Evolutionary conservation across 2,888 invertebrate genomes (phyloP).

Genomic region (Philereme vetulata): DNA sequence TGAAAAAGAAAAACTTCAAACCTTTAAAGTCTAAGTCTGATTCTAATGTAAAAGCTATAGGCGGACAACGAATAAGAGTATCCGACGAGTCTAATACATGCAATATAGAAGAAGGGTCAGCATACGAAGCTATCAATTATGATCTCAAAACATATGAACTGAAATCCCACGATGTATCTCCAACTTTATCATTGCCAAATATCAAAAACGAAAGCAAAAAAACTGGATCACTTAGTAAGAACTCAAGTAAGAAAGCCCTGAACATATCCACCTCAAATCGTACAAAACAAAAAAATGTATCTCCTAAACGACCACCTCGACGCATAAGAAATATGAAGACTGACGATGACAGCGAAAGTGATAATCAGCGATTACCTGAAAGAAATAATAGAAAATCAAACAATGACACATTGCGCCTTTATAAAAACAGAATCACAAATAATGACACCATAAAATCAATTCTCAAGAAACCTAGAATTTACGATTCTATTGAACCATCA

Average conservation of each 20-base stretch:
- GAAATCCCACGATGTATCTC: conserved; percentile 63
- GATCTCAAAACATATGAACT: conserved; percentile 75
- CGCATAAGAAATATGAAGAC: conserved; percentile 76
- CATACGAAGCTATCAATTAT: conserved; percentile 78
- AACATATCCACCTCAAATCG: conserved; percentile 61
- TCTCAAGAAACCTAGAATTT: conserved; percentile 82
- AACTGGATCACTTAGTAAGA: conserved; percentile 62
- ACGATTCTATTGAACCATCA: conserved; percentile 56
- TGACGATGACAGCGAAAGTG: conserved; percentile 80
- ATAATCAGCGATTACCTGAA: conserved; percentile 71
- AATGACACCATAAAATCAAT: conserved; percentile 84
- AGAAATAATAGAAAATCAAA: conserved; percentile 58
- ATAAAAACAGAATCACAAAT: conserved; percentile 65
- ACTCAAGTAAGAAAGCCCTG: conserved; percentile 64
- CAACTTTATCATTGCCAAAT: conserved; percentile 70
- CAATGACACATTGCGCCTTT: conserved; percentile 53
- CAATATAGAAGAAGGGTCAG: conserved; percentile 65
- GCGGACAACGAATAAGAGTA: conserved; percentile 87
- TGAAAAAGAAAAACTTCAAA: conserved; percentile 62
- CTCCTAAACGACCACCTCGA: conserved; percentile 86
- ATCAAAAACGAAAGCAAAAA: conserved; percentile 75
- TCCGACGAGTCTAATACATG: conserved; percentile 80
- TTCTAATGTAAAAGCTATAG: conserved; percentile 85
- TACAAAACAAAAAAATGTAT: conserved; percentile 76
- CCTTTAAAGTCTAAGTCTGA: conserved; percentile 68